phyloP scores from a whole-genome alignment of 2,888 invertebrate species.

The Charanyca ferruginea region DNA sequence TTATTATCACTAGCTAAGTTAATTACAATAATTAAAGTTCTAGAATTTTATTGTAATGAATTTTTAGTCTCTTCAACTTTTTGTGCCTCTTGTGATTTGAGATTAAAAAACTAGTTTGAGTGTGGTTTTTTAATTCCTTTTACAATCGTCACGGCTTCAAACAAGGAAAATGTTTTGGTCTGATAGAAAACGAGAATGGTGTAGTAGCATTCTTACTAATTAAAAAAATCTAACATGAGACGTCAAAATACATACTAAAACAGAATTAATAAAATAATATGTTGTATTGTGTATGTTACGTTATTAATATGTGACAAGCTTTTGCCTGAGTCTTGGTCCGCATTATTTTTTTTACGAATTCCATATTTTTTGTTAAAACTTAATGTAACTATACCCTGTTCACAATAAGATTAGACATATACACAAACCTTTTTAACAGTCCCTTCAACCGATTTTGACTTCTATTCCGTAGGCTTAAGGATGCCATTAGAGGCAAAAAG shows the following conservation, averaged over 20 bases:
- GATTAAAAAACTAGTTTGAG: constrained; percentile 43
- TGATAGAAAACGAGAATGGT: constrained; percentile 7
- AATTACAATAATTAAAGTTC: constrained; percentile 23
- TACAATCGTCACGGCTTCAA: constrained; percentile 1
- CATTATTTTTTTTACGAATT: too few relatives aligned
- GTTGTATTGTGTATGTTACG: too few relatives aligned
- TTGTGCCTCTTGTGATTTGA: constrained; percentile 18
- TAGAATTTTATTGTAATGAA: constrained; percentile 22
- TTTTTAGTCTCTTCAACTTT: constrained; percentile 25
- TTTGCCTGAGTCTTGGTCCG: too few relatives aligned
- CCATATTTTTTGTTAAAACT: too few relatives aligned
- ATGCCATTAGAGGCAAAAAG: too few relatives aligned
- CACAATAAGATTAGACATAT: too few relatives aligned
- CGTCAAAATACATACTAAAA: background rate
- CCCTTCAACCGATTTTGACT: too few relatives aligned
- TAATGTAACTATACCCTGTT: too few relatives aligned
- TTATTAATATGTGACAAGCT: too few relatives aligned
- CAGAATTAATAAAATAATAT: constrained; percentile 8
- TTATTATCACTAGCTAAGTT: constrained; percentile 5
- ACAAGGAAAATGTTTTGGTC: constrained; percentile 41
- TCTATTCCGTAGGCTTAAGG: too few relatives aligned
- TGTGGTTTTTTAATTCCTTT: background rate
- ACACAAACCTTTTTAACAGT: too few relatives aligned
- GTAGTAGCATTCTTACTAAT: background rate
- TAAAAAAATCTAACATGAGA: constrained; percentile 6